Evolutionary conservation across 2,797 vertebrate species (phyloP).

Genomic region (Lutra lutra): DNA sequence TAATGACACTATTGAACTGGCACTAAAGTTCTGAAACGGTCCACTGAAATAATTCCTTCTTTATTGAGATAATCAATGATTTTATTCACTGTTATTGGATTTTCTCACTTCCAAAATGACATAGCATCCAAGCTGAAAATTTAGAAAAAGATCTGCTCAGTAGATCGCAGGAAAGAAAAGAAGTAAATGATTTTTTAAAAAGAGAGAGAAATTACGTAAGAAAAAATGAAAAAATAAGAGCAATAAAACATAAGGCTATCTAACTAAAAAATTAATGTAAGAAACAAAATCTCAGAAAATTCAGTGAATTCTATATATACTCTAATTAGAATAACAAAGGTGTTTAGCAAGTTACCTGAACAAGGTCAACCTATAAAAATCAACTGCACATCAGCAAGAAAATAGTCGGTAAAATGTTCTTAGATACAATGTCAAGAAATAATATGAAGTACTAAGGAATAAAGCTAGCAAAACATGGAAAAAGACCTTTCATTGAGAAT

Average conservation of each 20-base stretch:
- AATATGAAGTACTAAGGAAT: neutral
- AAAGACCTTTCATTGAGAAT: neutral
- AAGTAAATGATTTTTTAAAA: neutral
- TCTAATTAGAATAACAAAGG: neutral
- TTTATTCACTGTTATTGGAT: neutral
- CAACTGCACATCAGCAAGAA: neutral
- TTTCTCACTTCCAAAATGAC: neutral
- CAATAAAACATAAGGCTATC: neutral
- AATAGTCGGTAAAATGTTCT: slow-evolving; percentile 19
- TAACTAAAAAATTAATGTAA: neutral
- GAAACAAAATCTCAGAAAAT: neutral
- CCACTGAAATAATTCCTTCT: neutral
- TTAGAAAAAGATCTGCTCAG: neutral
- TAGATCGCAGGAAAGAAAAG: neutral
- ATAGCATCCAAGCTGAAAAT: neutral
- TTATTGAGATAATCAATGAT: neutral
- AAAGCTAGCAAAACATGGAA: neutral
- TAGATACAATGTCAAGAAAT: neutral
- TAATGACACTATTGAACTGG: neutral
- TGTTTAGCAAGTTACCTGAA: neutral
- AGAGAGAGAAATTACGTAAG: neutral
- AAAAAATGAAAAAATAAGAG: neutral
- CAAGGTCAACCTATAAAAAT: neutral
- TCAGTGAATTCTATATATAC: neutral
- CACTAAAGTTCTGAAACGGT: neutral